These are phyloP conservation scores for Petrocephalus zakoni DNA, from an alignment of 2,113 vertebrate genomes.

Conservation along the genomic window DNA sequence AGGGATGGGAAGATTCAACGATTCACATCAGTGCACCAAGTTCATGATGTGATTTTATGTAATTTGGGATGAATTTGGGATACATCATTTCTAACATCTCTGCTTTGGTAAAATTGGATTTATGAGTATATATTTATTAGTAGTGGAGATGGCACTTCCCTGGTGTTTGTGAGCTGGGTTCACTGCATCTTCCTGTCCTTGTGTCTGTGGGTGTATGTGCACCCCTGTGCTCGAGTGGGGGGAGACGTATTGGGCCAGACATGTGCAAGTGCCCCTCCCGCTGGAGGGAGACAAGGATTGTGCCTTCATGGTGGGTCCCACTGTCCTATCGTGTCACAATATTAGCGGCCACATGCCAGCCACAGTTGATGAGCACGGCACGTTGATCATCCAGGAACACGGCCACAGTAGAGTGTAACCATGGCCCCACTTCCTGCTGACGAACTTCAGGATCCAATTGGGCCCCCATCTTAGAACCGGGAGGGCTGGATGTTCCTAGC, in stretches of 20 bases:
- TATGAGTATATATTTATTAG: neutral
- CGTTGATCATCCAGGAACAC: neutral
- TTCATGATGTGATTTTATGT: no score
- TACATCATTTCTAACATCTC: neutral
- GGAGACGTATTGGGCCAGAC: constrained; percentile 59
- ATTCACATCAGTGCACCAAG: neutral
- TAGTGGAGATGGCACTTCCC: neutral
- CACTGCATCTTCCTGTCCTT: neutral
- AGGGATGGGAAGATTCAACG: neutral
- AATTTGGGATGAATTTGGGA: neutral
- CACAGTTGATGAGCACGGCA: neutral
- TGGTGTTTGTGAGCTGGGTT: neutral
- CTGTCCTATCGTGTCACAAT: constrained; percentile 24
- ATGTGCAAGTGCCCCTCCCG: constrained; percentile 68
- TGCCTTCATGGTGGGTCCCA: constrained; percentile 54
- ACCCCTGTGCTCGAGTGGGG: constrained; percentile 66
- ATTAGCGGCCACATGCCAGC: neutral
- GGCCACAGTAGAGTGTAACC: neutral
- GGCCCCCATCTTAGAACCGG: neutral
- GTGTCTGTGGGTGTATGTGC: constrained; percentile 64
- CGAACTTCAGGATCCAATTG: neutral
- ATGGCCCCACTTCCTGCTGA: neutral
- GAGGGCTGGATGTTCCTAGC: constrained; percentile 37
- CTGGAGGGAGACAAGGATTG: constrained; percentile 56
- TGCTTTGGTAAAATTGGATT: neutral